Base-by-base conservation (phyloP, 2,797 vertebrate species). In the Onychomys arenicola region DNA sequence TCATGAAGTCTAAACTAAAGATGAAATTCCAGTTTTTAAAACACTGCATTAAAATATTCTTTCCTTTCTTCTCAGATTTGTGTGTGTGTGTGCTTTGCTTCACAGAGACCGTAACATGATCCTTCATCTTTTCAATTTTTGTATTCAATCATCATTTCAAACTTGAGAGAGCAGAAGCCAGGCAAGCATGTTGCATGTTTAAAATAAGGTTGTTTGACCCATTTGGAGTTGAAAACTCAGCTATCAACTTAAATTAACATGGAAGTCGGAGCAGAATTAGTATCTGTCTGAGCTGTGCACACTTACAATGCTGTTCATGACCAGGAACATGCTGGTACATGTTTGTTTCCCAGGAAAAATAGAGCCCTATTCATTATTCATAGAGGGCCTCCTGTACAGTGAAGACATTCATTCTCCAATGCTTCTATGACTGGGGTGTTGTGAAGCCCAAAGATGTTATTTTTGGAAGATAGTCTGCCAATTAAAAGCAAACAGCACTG, bases 281-380 rank as follows among this genome's bases (percentile, higher is more conserved):
- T 37, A 89, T 96, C 85, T 90, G 90, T 87, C 81, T 96, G 55
- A 71, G 46, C 82, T 75, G 21, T 65, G 52, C 2, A 3, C 71
- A 94, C 73, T 94, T 90, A 96, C 96, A 98, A 95, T 98, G 82
- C 55, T 90, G 37, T 65, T 92, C 80, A 43, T 97, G 96, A 96
- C 94, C 90, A 96, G 46, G 85, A 93, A 95, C 97, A 85, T 93
- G 97, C 69, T 4, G 32, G 91, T 93, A 86, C 94, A 55, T 97
- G 93, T 97, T 97, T 98, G 43, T 97, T 97, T 93, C 98, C 91
- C 87, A n/a, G 88, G 89, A 96, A 97, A 98, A 98, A 98, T 90
- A 97, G 95, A 97, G 93, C 85, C 40, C 40, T 84, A 98, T 98
- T 98, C 98, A 95, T 67, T 98, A 96, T 92, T 97, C 95, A 98